Base-by-base conservation (phyloP, 2,797 vertebrate genomes). In the Gymnodraco acuticeps region DNA sequence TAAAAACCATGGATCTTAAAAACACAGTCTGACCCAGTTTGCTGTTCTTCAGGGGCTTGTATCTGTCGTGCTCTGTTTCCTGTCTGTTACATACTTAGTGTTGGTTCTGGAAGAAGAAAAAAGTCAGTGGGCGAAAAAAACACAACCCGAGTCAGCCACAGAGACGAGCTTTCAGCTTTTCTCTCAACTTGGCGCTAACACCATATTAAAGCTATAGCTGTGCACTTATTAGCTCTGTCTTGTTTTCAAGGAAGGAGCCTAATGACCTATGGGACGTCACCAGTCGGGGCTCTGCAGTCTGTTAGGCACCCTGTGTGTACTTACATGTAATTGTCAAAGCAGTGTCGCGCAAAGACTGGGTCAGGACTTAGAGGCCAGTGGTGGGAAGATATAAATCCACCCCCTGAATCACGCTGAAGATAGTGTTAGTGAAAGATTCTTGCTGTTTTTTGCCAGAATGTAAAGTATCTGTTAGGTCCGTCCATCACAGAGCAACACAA, bases 181-280 rank as follows among this genome's bases (percentile, higher is more conserved):
- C 67, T 89, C 82, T 84, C 19, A 67, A 87, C 86, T 85, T 41
- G 58, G 54, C 73, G 14, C 78, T 73, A 83, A 79, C 76, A 78
- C 74, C 68, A 19, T 19, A 83, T 87, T 85, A 89, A 89, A 84
- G 31, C 81, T 84, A 13, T 84, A 13, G 11, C 75, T 51, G 58
- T 60, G 70, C 77, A 78, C 86, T 89, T 87, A 83, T 87, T 88
- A 84, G 82, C 85, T 33, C 76, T 38, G 74, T 73, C 69, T 65
- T 84, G 83, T 86, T 89, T 87, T 84, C 63, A 75, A 67, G 65
- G 77, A 82, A 78, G 73, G 46, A 53, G 75, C 81, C 83, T 91
- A 89, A 92, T 91, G 89, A 90, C 87, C 86, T 87, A 2, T 72
- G 89, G 91, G 90, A 87, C 54, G 70, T 67, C 76, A 60, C 68